Percentiles rank a stretch among this genome's conserved stretches.
Evolutionary conservation across 2,888 invertebrate species (phyloP).

Genomic region (Gastrophysa polygoni): DNA sequence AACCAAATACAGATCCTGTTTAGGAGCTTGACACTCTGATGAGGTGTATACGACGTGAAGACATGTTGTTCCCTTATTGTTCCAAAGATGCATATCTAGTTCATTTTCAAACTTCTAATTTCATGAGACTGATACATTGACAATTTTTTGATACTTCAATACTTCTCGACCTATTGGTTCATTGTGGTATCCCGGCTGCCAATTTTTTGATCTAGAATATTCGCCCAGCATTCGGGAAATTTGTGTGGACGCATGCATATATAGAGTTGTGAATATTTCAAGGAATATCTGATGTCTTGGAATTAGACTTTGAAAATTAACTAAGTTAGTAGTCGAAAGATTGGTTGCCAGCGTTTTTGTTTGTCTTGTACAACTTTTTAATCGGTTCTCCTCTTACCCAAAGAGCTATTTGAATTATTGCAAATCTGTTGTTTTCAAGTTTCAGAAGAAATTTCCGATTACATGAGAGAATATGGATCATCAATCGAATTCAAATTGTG

Average conservation of each 20-base stretch:
- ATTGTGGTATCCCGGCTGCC: not conserved
- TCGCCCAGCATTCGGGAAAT: not conserved
- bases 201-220: not conserved
- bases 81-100: constrained; percentile 1
- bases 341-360: not conserved
- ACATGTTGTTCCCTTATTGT: not conserved
- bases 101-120: constrained; percentile 14
- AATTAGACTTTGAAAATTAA: not conserved
- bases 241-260: too few relatives aligned
- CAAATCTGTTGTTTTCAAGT: too few relatives aligned
- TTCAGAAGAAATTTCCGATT: too few relatives aligned
- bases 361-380: too few relatives aligned
- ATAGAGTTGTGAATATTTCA: too few relatives aligned
- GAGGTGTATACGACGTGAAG: not conserved
- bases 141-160: constrained; percentile 14
- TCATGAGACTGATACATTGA: constrained; percentile 22
- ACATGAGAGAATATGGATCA: too few relatives aligned
- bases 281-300: not conserved
- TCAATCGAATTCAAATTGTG: too few relatives aligned
- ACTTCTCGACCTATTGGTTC: constrained; percentile 1
- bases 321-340: not conserved
- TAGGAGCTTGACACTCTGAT: constrained; percentile 52
- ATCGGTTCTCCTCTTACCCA: too few relatives aligned
- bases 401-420: too few relatives aligned
- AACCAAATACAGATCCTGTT: constrained; percentile 80